Base-by-base conservation (phyloP, 1,140 invertebrate species). In the Orius insidiosus region DNA sequence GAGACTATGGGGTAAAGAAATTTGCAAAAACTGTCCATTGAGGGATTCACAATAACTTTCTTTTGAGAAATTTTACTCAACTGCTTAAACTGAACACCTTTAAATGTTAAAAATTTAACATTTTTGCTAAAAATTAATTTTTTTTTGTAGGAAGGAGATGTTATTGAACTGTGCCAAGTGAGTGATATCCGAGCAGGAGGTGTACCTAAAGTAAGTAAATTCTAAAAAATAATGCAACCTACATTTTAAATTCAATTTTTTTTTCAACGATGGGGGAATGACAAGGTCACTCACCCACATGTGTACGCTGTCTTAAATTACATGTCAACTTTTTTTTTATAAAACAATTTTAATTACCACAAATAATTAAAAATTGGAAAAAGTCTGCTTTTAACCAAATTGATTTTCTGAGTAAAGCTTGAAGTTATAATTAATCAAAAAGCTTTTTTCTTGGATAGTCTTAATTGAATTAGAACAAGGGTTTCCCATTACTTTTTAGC, bases 111-210 rank as follows among this genome's bases (percentile, higher is more conserved):
- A 4, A 24, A n/a, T n/a, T n/a, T n/a, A n/a, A n/a, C n/a, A n/a
- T n/a, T 24, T 24, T 24, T 24, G 24, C 7, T 24, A 7, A 7
- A 24, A 24, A 24, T 4, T 24, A 24, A 24, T 24, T 24, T 24
- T 24, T 24, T 3, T 24, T 73, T 72, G 38, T 65, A 95, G 89
- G 92, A 95, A 59, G 90, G 89, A 32, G 90, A 95, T 68, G 88
- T 94, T 49, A 79, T 96, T 53, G 92, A 97, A 64, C 68, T 95
- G 54, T 94, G 89, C 62, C 90, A 96, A 79, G 90, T 97, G 46
- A 95, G 88, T 69, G 92, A 97, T 64, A 85, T 95, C 57, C 70
- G 90, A 59, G 80, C 81, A 32, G 88, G 88, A 41, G 84, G 85
- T 14, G 63, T 84, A 49, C 87, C 88, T 35, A 89, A 81, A 74